Conservation (phyloP, 2,797 vertebrate genomes). For the Leucoraja ocellata region DNA sequence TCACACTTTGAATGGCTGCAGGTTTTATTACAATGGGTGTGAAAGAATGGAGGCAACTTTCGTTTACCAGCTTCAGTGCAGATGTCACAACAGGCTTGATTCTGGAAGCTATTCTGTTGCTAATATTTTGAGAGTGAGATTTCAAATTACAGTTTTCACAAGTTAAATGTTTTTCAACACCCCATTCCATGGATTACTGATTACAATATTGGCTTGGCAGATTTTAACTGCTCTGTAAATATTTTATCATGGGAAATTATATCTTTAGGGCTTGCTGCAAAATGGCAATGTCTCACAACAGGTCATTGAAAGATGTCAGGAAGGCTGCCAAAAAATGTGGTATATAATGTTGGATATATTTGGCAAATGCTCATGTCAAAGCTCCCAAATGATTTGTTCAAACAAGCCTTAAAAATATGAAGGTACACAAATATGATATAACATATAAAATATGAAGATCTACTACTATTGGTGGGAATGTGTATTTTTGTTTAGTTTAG, state of each 20-base stretch:
- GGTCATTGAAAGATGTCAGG: slow-evolving; percentile 43
- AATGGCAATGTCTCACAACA: slow-evolving; percentile 51
- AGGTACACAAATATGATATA: too few relatives aligned
- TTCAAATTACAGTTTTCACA: slow-evolving; percentile 53
- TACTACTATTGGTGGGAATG: neutral
- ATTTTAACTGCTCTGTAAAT: slow-evolving; percentile 61
- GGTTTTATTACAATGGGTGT: slow-evolving; percentile 44
- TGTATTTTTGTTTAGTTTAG: too few relatives aligned
- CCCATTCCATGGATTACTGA: slow-evolving; percentile 59
- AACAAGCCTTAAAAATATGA: neutral
- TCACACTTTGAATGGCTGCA: neutral
- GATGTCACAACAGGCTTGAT: slow-evolving; percentile 53
- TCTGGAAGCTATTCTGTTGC: slow-evolving; percentile 51
- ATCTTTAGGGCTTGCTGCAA: slow-evolving; percentile 49
- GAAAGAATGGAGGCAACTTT: slow-evolving; percentile 47
- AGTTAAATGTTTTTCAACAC: slow-evolving; percentile 65
- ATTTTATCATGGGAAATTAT: slow-evolving; percentile 56
- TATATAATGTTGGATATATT: slow-evolving; percentile 54
- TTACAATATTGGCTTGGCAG: slow-evolving; percentile 51
- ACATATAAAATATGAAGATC: too few relatives aligned
- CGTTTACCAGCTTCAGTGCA: slow-evolving; percentile 53
- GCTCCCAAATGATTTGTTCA: neutral
- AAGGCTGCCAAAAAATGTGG: slow-evolving; percentile 46
- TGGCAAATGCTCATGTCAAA: neutral
- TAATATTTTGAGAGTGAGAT: slow-evolving; percentile 62